phyloP scores from a whole-genome alignment of 2,888 invertebrate species.

The Oasisia sp. region DNA sequence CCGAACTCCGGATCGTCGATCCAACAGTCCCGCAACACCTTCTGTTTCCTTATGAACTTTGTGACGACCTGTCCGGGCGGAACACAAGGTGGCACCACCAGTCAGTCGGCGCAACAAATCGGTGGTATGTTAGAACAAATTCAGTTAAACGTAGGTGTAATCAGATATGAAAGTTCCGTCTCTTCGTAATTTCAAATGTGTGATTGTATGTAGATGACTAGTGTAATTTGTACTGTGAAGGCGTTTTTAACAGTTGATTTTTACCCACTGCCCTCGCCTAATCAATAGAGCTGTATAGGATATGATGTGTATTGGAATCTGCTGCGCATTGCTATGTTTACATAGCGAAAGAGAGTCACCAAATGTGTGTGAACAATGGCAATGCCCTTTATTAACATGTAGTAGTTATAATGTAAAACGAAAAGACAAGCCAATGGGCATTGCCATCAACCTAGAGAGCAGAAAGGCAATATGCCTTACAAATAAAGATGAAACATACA shows the following conservation, averaged over 20 bases:
- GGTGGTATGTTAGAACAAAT: not conserved
- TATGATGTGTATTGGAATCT: no score
- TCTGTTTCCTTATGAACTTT: conserved; percentile 77
- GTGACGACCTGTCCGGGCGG: conserved; percentile 71
- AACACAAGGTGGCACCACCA: not conserved
- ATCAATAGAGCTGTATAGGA: no score
- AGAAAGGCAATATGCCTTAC: no score
- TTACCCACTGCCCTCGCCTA: no score
- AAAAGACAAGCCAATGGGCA: no score
- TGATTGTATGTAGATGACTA: not conserved
- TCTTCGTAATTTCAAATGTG: not conserved
- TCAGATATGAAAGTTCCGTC: not conserved
- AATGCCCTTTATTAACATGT: no score
- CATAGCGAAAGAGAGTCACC: no score
- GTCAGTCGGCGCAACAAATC: not conserved
- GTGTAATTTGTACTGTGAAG: not conserved
- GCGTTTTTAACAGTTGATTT: not conserved
- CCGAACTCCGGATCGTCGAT: conserved; percentile 67
- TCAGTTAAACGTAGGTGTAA: not conserved
- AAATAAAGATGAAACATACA: no score
- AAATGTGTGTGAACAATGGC: no score
- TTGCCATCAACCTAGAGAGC: no score
- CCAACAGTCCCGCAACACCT: conserved; percentile 77
- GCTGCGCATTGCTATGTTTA: no score
- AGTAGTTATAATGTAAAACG: no score